Percentiles rank a stretch among this genome's conserved stretches.
Conservation (phyloP, 1,140 invertebrate genomes). For the Patella vulgata region DNA sequence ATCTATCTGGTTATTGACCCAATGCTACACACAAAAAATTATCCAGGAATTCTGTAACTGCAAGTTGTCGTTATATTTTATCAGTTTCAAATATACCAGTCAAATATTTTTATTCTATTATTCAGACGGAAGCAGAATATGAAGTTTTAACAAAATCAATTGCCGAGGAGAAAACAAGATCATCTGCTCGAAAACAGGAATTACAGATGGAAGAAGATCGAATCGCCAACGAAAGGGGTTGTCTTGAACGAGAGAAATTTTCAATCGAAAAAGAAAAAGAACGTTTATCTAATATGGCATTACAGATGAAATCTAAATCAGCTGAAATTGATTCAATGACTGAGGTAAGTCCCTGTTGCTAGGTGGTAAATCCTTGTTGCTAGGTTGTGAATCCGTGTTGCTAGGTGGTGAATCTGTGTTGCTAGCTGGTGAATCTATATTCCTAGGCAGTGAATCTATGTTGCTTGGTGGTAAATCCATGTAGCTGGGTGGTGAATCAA, state of each 20-base stretch:
- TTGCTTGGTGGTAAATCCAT: too few relatives aligned
- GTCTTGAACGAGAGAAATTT: slow-evolving; percentile 47
- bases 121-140: slow-evolving; percentile 58
- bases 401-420: too few relatives aligned
- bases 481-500: too few relatives aligned
- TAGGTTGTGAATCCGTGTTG: too few relatives aligned
- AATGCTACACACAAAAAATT: background rate
- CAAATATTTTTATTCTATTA: background rate
- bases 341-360: slow-evolving; percentile 42
- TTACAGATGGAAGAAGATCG: slow-evolving; percentile 51
- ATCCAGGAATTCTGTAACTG: too few relatives aligned
- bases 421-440: too few relatives aligned
- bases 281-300: slow-evolving; percentile 51
- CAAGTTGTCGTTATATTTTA: too few relatives aligned
- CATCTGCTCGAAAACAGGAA: slow-evolving; percentile 37
- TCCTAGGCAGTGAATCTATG: too few relatives aligned
- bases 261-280: slow-evolving; percentile 52
- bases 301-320: slow-evolving; percentile 52
- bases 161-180: slow-evolving; percentile 50
- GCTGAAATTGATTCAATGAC: slow-evolving; percentile 57
- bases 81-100: too few relatives aligned
- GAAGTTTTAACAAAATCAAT: slow-evolving; percentile 54
- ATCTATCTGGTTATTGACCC: background rate
- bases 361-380: background rate
- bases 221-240: slow-evolving; percentile 39